These are phyloP conservation scores for Pempheris klunzingeri DNA, from an alignment of 2,797 vertebrate species.

Conservation along the genomic window DNA sequence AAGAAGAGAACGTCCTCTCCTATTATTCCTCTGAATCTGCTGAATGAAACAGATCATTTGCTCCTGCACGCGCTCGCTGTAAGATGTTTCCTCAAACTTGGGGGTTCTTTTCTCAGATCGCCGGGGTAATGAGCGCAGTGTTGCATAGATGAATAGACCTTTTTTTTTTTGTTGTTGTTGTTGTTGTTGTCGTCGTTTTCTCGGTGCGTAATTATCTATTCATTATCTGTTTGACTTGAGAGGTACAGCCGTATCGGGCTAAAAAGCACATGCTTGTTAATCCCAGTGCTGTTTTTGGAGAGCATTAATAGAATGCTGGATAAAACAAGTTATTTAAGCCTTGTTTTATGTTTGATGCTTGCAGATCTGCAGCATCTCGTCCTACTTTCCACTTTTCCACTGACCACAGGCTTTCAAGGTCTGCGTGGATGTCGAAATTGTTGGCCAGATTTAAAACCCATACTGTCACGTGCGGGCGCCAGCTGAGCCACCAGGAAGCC, in stretches of 20 bases:
- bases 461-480: conserved; percentile 56
- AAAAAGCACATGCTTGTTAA: conserved; percentile 35
- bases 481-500: conserved; percentile 72
- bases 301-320: background rate
- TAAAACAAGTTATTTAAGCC: conserved; percentile 35
- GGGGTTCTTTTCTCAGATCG: conserved; percentile 19
- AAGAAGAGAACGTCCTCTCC: background rate
- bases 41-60: background rate
- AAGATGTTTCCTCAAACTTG: conserved; percentile 16
- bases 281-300: conserved; percentile 5
- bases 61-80: background rate
- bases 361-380: conserved; percentile 39
- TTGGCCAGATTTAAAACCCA: conserved; percentile 49
- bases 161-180: background rate
- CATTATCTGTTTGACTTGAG: conserved; percentile 54
- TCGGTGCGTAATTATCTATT: conserved; percentile 43
- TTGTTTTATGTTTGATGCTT: conserved; percentile 24
- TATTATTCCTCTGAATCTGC: background rate
- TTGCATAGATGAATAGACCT: conserved; percentile 24
- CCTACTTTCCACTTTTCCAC: conserved; percentile 41
- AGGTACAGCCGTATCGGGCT: conserved; percentile 5
- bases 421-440: conserved; percentile 28
- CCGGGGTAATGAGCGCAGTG: conserved; percentile 30
- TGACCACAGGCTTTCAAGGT: conserved; percentile 47
- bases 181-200: conserved; percentile 32